A percentile compares a stretch with the other conserved stretches of the same genome.
Evolutionary conservation across 2,797 vertebrate genomes (phyloP).

Genomic region (Notolepis coatsorum): DNA sequence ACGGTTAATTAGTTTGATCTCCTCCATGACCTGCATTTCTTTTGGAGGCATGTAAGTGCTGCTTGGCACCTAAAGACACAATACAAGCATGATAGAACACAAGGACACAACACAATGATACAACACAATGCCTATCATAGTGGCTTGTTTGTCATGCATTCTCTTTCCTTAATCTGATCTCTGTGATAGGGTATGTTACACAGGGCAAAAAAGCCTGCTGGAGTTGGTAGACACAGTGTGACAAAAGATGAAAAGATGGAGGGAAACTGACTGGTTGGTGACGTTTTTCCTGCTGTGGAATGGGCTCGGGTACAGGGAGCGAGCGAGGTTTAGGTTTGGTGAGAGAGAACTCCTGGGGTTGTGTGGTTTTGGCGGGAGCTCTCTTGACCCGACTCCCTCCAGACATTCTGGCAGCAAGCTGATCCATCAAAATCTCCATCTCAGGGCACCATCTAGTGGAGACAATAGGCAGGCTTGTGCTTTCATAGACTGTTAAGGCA

Average conservation of each 20-base stretch:
- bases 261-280: constrained; percentile 79
- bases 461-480: constrained; percentile 3
- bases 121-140: neutral
- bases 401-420: constrained; percentile 71
- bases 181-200: neutral
- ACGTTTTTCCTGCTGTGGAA: constrained; percentile 78
- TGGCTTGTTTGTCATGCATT: neutral
- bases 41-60: constrained; percentile 85
- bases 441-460: constrained; percentile 87
- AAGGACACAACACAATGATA: constrained; percentile 13
- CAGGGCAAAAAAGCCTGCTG: neutral
- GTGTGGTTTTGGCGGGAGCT: constrained; percentile 72
- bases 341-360: constrained; percentile 86
- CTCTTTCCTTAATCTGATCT: neutral
- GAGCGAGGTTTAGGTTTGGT: constrained; percentile 81
- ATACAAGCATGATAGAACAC: neutral
- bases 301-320: constrained; percentile 76
- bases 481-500: neutral
- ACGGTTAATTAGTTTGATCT: constrained; percentile 81
- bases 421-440: constrained; percentile 79
- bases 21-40: constrained; percentile 78
- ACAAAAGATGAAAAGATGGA: neutral
- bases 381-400: constrained; percentile 52
- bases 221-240: neutral
- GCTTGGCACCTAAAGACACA: constrained; percentile 81